phyloP scores from a whole-genome alignment of 1,140 invertebrate species.

The Scaptomyza pallida region DNA sequence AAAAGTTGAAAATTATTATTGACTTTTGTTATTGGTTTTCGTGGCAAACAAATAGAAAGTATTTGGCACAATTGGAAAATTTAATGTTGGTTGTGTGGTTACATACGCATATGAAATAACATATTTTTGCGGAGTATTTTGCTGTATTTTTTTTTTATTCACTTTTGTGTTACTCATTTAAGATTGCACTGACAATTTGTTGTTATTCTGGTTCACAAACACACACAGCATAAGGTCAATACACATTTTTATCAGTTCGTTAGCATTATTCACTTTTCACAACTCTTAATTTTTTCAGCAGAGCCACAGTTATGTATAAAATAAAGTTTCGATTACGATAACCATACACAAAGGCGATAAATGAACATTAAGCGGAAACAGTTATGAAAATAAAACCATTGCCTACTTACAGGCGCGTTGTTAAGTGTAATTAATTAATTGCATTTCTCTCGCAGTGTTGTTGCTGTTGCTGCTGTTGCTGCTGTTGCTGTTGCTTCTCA shows the following conservation, averaged over 20 bases:
- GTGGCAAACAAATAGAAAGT: conserved; percentile 5
- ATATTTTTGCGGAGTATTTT: not conserved
- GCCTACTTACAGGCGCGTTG: conserved; percentile 60
- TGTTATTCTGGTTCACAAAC: not conserved
- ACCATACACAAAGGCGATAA: not conserved
- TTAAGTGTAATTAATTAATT: conserved; percentile 13
- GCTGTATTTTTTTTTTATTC: not conserved
- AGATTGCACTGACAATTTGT: not conserved
- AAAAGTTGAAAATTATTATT: conserved; percentile 23
- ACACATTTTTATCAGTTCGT: not conserved
- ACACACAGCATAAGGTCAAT: not conserved
- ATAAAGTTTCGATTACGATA: not conserved
- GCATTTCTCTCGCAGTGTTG: conserved; percentile 10
- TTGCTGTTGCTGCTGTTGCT: conserved; percentile 10
- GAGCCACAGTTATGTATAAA: too few relatives aligned
- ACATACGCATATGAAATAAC: not conserved
- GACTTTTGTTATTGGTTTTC: not conserved
- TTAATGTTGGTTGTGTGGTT: not conserved
- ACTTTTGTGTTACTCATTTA: not conserved
- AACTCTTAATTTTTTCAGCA: too few relatives aligned
- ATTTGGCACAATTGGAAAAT: conserved; percentile 1
- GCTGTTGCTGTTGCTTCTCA: conserved; percentile 9
- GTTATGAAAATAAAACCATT: conserved; percentile 20
- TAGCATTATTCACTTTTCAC: not conserved
- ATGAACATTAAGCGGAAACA: not conserved